Evolutionary conservation across 2,113 vertebrate genomes (phyloP).

Genomic region (Oryctolagus cuniculus): DNA sequence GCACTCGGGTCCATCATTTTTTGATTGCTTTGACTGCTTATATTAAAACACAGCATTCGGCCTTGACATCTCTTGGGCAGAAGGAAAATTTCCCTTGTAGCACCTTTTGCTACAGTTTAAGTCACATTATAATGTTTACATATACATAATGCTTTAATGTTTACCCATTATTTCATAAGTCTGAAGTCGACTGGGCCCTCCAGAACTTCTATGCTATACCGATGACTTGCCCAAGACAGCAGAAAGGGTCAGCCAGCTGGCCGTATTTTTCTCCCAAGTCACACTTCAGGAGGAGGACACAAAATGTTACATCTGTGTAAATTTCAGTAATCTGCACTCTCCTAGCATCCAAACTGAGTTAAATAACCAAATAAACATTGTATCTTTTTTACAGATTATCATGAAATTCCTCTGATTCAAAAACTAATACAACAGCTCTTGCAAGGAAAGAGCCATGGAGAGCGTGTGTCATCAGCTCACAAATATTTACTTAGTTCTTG

Average conservation of each 20-base stretch:
- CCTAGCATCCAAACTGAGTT: slow-evolving; percentile 1
- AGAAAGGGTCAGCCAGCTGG: not conserved
- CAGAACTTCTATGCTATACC: not conserved
- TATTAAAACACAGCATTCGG: not conserved
- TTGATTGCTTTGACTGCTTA: not conserved
- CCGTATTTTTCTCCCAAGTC: not conserved
- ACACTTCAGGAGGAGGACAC: not conserved
- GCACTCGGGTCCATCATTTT: not conserved
- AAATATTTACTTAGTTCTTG: not conserved
- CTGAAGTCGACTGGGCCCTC: not conserved
- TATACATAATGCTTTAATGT: not conserved
- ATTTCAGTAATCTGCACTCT: not conserved
- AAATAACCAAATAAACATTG: slow-evolving; percentile 45
- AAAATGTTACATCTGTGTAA: not conserved
- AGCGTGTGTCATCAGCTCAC: not conserved
- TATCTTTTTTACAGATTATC: slow-evolving; percentile 18
- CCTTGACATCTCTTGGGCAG: not conserved
- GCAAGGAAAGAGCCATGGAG: not conserved
- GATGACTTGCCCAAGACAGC: not conserved
- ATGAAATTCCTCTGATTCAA: slow-evolving; percentile 22
- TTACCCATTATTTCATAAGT: slow-evolving; percentile 14
- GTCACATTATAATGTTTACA: not conserved
- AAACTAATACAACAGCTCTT: slow-evolving; percentile 35
- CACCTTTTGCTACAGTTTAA: slow-evolving; percentile 16
- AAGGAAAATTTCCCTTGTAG: not conserved